These are phyloP conservation scores for Rhinichthys osculus DNA, from an alignment of 2,797 vertebrate genomes.

Conservation along the genomic window DNA sequence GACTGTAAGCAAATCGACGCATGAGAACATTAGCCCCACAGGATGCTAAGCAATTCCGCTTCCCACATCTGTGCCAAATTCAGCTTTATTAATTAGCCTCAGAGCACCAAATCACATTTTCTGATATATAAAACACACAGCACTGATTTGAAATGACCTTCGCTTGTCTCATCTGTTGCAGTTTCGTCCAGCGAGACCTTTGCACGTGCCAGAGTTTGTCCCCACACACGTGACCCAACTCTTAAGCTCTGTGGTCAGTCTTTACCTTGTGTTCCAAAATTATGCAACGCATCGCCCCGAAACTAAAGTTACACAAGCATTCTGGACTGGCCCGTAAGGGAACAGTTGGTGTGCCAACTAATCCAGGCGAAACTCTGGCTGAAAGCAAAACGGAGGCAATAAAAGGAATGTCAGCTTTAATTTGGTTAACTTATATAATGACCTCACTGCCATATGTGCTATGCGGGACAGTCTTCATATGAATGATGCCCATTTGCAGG, in stretches of 20 bases:
- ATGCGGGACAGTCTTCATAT: neutral
- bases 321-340: slow-evolving; percentile 57
- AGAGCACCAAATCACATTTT: slow-evolving; percentile 19
- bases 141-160: slow-evolving; percentile 3
- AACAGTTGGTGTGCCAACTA: slow-evolving; percentile 75
- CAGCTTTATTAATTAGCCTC: neutral
- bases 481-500: neutral
- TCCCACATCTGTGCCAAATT: slow-evolving; percentile 24
- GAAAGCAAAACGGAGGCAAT: slow-evolving; percentile 62
- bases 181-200: slow-evolving; percentile 27
- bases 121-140: neutral
- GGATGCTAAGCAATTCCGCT: slow-evolving; percentile 10
- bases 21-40: slow-evolving; percentile 10
- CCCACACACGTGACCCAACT: slow-evolving; percentile 58
- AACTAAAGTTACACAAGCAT: slow-evolving; percentile 75
- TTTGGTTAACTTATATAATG: slow-evolving; percentile 76
- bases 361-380: slow-evolving; percentile 70
- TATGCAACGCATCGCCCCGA: slow-evolving; percentile 69
- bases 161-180: slow-evolving; percentile 21
- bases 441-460: slow-evolving; percentile 18
- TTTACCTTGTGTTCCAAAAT: slow-evolving; percentile 72
- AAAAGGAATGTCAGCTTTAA: slow-evolving; percentile 74
- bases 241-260: slow-evolving; percentile 65
- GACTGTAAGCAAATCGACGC: slow-evolving; percentile 70
- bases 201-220: slow-evolving; percentile 16